Conservation (phyloP, 2,797 vertebrate genomes). For the Pseudotriccus pelzelni region DNA sequence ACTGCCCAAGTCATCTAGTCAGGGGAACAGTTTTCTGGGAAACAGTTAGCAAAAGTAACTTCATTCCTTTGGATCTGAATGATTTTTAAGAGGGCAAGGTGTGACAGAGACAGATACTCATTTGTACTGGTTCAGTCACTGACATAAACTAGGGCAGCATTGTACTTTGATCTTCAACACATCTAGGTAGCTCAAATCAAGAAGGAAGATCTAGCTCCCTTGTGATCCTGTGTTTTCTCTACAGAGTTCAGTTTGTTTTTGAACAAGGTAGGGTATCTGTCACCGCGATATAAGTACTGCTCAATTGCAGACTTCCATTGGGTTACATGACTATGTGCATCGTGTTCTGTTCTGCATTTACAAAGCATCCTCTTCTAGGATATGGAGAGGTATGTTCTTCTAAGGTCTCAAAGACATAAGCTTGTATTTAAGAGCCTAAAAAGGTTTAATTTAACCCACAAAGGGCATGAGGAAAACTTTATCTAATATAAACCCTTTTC, state of each 20-base stretch:
- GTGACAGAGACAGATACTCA: neutral
- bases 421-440: neutral
- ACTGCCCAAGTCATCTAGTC: neutral
- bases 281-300: neutral
- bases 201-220: neutral
- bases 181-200: neutral
- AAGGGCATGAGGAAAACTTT: neutral
- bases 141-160: neutral
- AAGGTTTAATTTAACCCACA: neutral
- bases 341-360: neutral
- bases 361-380: neutral
- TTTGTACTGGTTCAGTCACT: neutral
- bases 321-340: fast-evolving
- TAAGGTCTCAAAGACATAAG: neutral
- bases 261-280: neutral
- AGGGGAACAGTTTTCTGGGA: neutral
- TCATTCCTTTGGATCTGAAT: neutral
- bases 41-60: neutral
- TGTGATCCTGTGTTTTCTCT: neutral
- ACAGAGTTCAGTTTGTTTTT: neutral
- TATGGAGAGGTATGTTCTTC: neutral
- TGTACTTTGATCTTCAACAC: neutral
- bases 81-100: neutral
- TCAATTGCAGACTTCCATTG: neutral
- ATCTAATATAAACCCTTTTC: neutral